Percentiles rank a stretch among this genome's conserved stretches.
Evolutionary conservation across 2,113 vertebrate species (phyloP).

Genomic region (Neogale vison): DNA sequence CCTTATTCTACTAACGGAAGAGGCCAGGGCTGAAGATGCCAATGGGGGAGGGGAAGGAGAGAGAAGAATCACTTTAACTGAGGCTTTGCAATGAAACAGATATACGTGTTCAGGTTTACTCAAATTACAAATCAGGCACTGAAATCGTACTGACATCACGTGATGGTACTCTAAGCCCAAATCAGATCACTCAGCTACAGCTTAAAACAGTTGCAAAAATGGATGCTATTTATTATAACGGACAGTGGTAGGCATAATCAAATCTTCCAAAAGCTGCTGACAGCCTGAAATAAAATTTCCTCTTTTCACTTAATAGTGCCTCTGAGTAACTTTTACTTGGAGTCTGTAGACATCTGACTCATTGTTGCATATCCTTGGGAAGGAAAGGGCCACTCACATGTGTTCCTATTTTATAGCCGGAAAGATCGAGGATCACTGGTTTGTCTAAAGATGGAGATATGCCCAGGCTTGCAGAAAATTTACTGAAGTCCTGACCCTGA

Average conservation of each 20-base stretch:
- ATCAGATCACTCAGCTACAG: neutral
- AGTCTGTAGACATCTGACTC: neutral
- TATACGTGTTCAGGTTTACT: neutral
- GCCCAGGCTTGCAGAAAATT: neutral
- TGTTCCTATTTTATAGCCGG: neutral
- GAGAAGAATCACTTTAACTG: neutral
- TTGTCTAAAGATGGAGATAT: neutral
- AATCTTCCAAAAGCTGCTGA: neutral
- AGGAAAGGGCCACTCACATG: neutral
- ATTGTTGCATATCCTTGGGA: neutral
- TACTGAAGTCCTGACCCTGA: neutral
- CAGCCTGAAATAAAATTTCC: neutral
- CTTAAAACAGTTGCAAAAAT: neutral
- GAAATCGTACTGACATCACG: neutral
- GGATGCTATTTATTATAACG: neutral
- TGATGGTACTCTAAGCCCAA: neutral
- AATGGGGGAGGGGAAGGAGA: neutral
- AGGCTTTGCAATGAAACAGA: neutral
- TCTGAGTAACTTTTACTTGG: neutral
- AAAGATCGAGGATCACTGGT: neutral
- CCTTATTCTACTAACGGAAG: neutral
- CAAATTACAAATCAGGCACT: neutral
- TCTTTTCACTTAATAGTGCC: neutral
- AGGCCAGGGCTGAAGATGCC: neutral
- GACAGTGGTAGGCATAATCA: neutral